Percentiles rank a stretch among this genome's conserved stretches.
phyloP scores from a whole-genome alignment of 1,140 invertebrate genomes.

The Scaptodrosophila lebanonensis region DNA sequence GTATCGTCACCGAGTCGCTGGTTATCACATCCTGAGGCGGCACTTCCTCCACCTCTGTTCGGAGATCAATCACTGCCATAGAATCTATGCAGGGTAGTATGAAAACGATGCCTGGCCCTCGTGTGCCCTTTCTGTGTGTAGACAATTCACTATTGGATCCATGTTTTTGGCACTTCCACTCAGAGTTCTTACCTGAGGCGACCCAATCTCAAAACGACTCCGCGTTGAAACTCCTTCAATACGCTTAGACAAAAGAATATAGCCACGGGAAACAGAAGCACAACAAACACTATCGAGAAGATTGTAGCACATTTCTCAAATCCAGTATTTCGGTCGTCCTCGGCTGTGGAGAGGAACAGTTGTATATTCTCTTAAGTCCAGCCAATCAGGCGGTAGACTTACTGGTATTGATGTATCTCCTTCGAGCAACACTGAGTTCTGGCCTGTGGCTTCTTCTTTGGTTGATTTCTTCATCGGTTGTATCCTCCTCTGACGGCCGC shows the following conservation, averaged over 20 bases:
- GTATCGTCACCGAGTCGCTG: slow-evolving; percentile 87
- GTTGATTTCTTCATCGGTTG: too few species aligned
- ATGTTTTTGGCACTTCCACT: neutral
- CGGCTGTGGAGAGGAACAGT: too few species aligned
- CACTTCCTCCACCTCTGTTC: slow-evolving; percentile 85
- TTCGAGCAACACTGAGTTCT: too few species aligned
- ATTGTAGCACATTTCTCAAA: slow-evolving; percentile 85
- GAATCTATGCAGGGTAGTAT: slow-evolving; percentile 87
- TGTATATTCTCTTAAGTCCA: too few species aligned
- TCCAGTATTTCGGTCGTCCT: neutral
- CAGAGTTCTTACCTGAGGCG: slow-evolving; percentile 81
- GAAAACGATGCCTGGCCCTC: slow-evolving; percentile 80
- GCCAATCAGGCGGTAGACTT: too few species aligned
- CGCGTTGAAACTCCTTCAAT: slow-evolving; percentile 85
- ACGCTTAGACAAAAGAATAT: slow-evolving; percentile 86
- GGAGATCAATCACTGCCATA: slow-evolving; percentile 84
- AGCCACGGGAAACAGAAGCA: slow-evolving; percentile 88
- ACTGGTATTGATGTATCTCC: too few species aligned
- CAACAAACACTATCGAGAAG: slow-evolving; percentile 84
- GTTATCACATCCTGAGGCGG: slow-evolving; percentile 84
- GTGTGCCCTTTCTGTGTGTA: slow-evolving; percentile 5
- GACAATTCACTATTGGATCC: neutral
- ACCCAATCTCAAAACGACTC: slow-evolving; percentile 91
- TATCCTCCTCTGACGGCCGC: too few species aligned
- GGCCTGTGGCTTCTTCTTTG: too few species aligned